phyloP scores from a whole-genome alignment of 2,797 vertebrate species.

The Sardinella longiceps region DNA sequence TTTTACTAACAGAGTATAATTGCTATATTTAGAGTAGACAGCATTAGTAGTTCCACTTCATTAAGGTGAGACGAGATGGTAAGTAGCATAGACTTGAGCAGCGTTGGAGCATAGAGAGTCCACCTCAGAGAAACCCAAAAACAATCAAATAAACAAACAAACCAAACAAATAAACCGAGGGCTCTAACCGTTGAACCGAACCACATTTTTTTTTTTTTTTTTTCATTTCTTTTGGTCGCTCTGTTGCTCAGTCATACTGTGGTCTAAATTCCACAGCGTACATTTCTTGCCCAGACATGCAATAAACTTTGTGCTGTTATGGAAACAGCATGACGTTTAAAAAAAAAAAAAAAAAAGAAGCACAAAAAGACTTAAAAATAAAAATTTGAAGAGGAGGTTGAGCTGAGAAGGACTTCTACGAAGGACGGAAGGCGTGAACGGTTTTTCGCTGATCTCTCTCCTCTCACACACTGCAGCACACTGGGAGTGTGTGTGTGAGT shows the following conservation, averaged over 20 bases:
- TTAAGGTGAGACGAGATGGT: not conserved
- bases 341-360: slow-evolving; percentile 53
- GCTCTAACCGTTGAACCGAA: slow-evolving; percentile 1
- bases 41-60: not conserved
- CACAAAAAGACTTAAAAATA: slow-evolving; percentile 50
- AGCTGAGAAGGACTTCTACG: not conserved
- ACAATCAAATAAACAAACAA: not conserved
- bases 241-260: not conserved
- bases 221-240: not conserved
- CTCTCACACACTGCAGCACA: not conserved
- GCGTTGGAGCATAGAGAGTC: not conserved
- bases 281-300: slow-evolving; percentile 50
- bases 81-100: not conserved
- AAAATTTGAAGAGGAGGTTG: slow-evolving; percentile 26
- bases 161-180: not conserved
- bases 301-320: slow-evolving; percentile 51
- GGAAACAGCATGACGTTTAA: slow-evolving; percentile 48
- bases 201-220: not conserved
- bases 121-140: not conserved
- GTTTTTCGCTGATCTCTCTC: slow-evolving; percentile 1
- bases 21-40: not conserved
- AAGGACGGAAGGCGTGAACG: not conserved
- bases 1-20: slow-evolving; percentile 17
- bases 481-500: not conserved
- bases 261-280: slow-evolving; percentile 36